These are phyloP conservation scores for Cyrtonyx montezumae DNA, from an alignment of 2,113 vertebrate species.

Conservation along the genomic window DNA sequence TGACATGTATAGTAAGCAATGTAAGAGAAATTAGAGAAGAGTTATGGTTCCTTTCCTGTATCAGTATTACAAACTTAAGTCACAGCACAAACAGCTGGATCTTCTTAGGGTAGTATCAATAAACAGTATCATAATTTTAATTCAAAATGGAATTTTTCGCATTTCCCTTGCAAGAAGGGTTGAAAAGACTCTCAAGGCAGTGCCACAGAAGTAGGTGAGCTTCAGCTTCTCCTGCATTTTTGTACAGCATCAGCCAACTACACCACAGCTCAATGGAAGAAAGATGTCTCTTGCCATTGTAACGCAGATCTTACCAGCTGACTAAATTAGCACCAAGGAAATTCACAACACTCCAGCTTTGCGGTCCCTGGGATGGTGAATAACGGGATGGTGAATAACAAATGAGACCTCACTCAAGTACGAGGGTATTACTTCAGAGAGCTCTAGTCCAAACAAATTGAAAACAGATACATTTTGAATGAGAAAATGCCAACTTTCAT, in stretches of 20 bases:
- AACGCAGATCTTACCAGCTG: background rate
- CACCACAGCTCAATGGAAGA: background rate
- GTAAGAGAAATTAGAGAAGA: background rate
- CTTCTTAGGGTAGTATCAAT: background rate
- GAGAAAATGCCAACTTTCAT: background rate
- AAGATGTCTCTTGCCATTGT: background rate
- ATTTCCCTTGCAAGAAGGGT: background rate
- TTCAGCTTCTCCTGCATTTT: background rate
- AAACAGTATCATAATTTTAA: background rate
- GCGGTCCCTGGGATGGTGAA: background rate
- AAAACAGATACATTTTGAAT: background rate
- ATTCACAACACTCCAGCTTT: background rate
- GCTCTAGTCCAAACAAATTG: background rate
- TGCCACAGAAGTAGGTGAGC: background rate
- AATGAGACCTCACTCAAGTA: background rate
- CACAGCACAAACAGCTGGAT: background rate
- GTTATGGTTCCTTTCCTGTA: background rate
- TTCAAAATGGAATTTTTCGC: background rate
- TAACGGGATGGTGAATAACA: background rate
- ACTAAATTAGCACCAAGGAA: background rate
- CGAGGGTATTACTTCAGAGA: background rate
- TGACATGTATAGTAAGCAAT: background rate
- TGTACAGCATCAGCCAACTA: background rate
- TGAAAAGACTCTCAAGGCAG: background rate
- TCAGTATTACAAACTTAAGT: background rate